Percentiles rank a stretch among this genome's conserved stretches.
Evolutionary conservation across 2,113 vertebrate species (phyloP).

Genomic region (Trinectes maculatus): DNA sequence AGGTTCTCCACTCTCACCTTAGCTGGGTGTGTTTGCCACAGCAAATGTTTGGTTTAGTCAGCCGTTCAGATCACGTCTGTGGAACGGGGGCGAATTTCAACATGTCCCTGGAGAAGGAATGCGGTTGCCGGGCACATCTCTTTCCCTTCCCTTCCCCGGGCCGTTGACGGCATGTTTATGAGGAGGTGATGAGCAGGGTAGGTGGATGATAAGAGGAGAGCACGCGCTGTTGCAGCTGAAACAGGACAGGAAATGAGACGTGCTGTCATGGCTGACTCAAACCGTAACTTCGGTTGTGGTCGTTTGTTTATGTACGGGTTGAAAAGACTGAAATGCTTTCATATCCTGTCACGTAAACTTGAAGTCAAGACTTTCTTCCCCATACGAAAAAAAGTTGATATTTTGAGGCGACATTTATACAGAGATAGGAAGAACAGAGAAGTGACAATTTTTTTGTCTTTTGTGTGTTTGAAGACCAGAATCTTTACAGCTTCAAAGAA

Average conservation of each 20-base stretch:
- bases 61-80: slow-evolving; percentile 23
- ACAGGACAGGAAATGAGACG: slow-evolving; percentile 32
- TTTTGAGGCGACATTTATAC: not conserved
- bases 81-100: slow-evolving; percentile 69
- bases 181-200: slow-evolving; percentile 73
- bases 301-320: not conserved
- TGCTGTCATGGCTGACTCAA: slow-evolving; percentile 27
- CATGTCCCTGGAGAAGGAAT: slow-evolving; percentile 72
- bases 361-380: not conserved
- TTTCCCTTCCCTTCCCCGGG: slow-evolving; percentile 11
- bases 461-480: not conserved
- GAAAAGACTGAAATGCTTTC: not conserved
- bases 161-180: slow-evolving; percentile 64
- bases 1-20: slow-evolving; percentile 29
- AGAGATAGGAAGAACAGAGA: not conserved
- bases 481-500: not conserved
- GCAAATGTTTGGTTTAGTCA: slow-evolving; percentile 60
- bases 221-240: slow-evolving; percentile 25
- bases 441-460: not conserved
- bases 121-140: slow-evolving; percentile 40
- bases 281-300: not conserved
- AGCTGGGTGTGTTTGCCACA: slow-evolving; percentile 36
- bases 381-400: not conserved
- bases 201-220: slow-evolving; percentile 26
- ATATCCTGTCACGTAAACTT: not conserved